These are phyloP conservation scores for Sus scrofa DNA, from an alignment of 2,113 vertebrate genomes.

Conservation along the genomic window DNA sequence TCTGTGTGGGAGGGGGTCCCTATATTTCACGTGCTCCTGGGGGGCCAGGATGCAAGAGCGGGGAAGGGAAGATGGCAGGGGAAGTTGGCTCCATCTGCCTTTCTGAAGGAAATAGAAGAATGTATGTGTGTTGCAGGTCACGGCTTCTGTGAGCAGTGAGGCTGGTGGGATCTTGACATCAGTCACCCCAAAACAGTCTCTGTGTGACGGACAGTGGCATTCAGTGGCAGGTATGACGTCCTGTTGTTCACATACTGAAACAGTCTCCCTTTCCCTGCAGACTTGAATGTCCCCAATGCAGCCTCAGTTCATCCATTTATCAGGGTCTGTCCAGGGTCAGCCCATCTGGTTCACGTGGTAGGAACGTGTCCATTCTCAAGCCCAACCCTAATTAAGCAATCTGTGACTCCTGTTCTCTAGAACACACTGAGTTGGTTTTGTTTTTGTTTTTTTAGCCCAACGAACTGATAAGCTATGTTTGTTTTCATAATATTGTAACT, in stretches of 20 bases:
- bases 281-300: neutral
- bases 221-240: slow-evolving; percentile 91
- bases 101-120: slow-evolving; percentile 29
- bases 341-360: neutral
- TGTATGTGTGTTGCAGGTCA: slow-evolving; percentile 88
- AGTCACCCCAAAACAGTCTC: slow-evolving; percentile 88
- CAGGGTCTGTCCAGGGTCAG: neutral
- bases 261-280: neutral
- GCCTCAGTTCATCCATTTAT: neutral
- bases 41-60: neutral
- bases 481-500: slow-evolving; percentile 11
- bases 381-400: neutral
- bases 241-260: neutral
- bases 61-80: neutral
- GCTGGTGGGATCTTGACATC: slow-evolving; percentile 90
- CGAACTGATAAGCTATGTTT: neutral
- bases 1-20: fast-evolving
- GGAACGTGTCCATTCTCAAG: neutral
- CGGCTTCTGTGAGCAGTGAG: slow-evolving; percentile 90
- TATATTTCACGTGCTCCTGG: neutral
- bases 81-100: neutral
- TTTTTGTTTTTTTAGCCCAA: neutral
- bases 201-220: slow-evolving; percentile 95
- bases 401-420: neutral
- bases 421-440: neutral